phyloP scores from a whole-genome alignment of 2,888 invertebrate genomes.

The Frankliniella intonsa region DNA sequence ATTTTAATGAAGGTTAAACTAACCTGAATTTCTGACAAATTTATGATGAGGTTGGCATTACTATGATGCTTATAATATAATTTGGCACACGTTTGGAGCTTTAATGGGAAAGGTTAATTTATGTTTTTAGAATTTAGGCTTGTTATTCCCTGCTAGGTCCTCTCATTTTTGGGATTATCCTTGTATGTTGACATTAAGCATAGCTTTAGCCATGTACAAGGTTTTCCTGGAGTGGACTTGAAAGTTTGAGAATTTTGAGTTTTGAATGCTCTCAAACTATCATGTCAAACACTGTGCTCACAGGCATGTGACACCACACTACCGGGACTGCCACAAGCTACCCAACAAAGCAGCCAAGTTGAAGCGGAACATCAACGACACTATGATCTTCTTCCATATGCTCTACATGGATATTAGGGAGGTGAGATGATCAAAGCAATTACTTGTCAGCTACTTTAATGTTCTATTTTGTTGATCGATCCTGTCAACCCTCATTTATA shows the following conservation, averaged over 20 bases:
- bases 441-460: not conserved
- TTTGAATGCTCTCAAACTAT: conserved; percentile 14
- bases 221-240: conserved; percentile 16
- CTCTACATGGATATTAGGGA: conserved; percentile 45
- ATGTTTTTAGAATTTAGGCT: no score
- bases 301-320: conserved; percentile 46
- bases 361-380: conserved; percentile 46
- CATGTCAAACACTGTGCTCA: conserved; percentile 18
- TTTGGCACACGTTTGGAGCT: no score
- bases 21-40: not conserved
- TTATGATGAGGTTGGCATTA: no score
- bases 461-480: not conserved
- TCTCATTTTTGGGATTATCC: not conserved
- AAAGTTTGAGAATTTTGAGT: conserved; percentile 23
- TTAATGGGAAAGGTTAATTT: no score
- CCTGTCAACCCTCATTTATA: conserved; percentile 14
- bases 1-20: not conserved
- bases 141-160: not conserved
- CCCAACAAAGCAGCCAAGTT: conserved; percentile 46
- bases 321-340: conserved; percentile 45
- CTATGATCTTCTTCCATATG: conserved; percentile 46
- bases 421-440: conserved; percentile 40
- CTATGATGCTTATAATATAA: no score
- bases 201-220: conserved; percentile 19
- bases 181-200: conserved; percentile 16